phyloP scores from a whole-genome alignment of 2,888 invertebrate genomes.

The Tineola bisselliella region DNA sequence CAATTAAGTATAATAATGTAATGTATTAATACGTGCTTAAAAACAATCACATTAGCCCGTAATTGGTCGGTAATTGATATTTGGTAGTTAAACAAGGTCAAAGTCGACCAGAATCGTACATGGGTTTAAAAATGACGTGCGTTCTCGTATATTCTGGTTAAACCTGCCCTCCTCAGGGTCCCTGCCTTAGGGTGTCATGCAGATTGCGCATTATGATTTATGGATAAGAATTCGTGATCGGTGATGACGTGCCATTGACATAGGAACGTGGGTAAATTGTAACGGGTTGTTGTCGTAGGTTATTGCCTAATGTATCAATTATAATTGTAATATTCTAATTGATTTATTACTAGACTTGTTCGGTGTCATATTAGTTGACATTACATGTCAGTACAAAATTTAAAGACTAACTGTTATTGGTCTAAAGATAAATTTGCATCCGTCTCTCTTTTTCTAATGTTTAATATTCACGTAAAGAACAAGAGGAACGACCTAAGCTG shows the following conservation, averaged over 20 bases:
- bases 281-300: not conserved
- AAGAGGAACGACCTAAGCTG: no score
- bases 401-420: no score
- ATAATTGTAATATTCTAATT: not conserved
- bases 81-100: slow-evolving; percentile 30
- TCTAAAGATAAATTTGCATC: no score
- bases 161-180: slow-evolving; percentile 1
- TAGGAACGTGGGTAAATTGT: not conserved
- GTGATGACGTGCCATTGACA: slow-evolving; percentile 12
- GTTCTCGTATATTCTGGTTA: not conserved
- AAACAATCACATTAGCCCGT: slow-evolving; percentile 16
- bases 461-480: no score
- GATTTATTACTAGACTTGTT: not conserved
- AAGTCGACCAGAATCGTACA: slow-evolving; percentile 26
- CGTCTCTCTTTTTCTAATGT: no score
- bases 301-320: not conserved
- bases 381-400: no score
- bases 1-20: not conserved
- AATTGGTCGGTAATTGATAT: slow-evolving; percentile 27
- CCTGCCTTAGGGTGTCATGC: slow-evolving; percentile 4
- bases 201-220: slow-evolving; percentile 5
- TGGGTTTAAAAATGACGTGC: not conserved
- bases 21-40: not conserved
- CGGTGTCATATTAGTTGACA: no score
- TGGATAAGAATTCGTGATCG: not conserved